phyloP scores from a whole-genome alignment of 2,888 invertebrate genomes.

The Acleris sparsana region DNA sequence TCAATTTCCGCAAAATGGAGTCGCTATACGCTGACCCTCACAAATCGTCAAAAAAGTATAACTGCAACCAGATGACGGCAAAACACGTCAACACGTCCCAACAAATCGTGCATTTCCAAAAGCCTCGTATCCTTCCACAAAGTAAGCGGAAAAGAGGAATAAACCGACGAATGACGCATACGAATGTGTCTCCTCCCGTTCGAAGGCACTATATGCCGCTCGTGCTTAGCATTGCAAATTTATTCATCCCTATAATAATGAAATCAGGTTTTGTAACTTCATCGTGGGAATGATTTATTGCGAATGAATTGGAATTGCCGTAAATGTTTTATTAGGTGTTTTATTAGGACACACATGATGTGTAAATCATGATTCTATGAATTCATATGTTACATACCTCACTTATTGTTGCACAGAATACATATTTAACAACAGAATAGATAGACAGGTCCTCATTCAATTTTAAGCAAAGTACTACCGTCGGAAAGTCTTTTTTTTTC shows the following conservation, averaged over 20 bases:
- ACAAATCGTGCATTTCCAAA: constrained; percentile 5
- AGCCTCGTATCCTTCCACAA: constrained; percentile 7
- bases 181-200: constrained; percentile 47
- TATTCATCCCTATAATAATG: constrained; percentile 35
- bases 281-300: constrained; percentile 26
- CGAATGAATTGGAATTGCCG: constrained; percentile 6
- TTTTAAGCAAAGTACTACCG: no score
- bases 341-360: no score
- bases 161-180: constrained; percentile 54
- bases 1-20: no score
- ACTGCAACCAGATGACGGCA: no score
- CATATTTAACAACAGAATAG: no score
- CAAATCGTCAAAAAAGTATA: no score
- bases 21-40: no score
- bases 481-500: no score
- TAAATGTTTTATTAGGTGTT: constrained; percentile 3
- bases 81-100: no score
- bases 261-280: constrained; percentile 31
- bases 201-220: constrained; percentile 18
- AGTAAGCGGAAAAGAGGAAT: constrained; percentile 46
- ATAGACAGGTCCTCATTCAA: no score
- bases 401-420: no score
- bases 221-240: constrained; percentile 34
- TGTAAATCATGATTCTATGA: background rate
- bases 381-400: background rate